Base-by-base conservation (phyloP, 2,888 invertebrate species). In the Corythucha ciliata region DNA sequence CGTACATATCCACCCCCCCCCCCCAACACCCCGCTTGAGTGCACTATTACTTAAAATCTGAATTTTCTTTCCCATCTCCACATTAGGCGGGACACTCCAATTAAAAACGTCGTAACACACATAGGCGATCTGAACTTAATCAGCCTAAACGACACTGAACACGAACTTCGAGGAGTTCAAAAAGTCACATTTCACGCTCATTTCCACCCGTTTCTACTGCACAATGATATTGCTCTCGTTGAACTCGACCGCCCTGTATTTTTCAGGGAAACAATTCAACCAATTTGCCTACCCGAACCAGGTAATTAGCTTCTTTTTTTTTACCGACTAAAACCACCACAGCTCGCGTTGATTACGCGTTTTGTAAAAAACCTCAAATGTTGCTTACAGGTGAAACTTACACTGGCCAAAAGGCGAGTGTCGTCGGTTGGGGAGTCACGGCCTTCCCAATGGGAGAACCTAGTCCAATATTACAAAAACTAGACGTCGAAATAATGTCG, bases 141-240 rank as follows among this genome's bases (percentile, higher is more conserved):
- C 26, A 55, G 57, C 3, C 60, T 60, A 4, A 63, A 63, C 48
- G 64, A 65, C 48, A 62, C 65, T 3, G 54, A 53, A 20, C 64
- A 65, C 52, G 59, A 61, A n/a, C 45, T 56, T n/a, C 59, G 64
- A 8, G 58, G 60, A 34, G 62, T 67, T 12, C 56, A 60, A 32
- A 62, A 60, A n/a, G 61, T 67, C 6, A 46, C 64, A 32, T 68
- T 65, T 49, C 68, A 68, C 56, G 66, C 67, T 1, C 68, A 68
- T 55, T 68, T 67, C 53, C 67, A 68, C 57, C 66, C 67, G 7
- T 67, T 67, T 44, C 63, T 66, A 26, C 58, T 68, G 42, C 63
- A 64, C 51, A 68, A 70, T 58, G 70, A 70, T 55, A 65, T 70
- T 25, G 69, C 68, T 3, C 57, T 70, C 25, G 63, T 70, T 21